Percentiles rank a stretch among this genome's conserved stretches.
Conservation (phyloP, 2,113 vertebrate species). For the Gobio gobio region DNA sequence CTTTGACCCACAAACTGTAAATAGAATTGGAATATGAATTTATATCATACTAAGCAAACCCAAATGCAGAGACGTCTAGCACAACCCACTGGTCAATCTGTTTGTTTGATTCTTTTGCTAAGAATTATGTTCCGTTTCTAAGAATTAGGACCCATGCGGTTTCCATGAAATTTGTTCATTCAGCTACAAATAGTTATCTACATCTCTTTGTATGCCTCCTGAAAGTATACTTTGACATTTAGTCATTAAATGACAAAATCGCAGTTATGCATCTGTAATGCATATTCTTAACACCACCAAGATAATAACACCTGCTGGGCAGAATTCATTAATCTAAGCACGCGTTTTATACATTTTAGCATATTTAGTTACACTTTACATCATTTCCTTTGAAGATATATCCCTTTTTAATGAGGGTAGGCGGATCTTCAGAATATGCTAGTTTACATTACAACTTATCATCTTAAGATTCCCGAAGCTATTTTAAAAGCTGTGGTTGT, state of each 20-base stretch:
- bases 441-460: conserved; percentile 13
- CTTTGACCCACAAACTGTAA: not conserved
- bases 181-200: not conserved
- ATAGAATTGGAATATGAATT: not conserved
- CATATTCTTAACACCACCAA: not conserved
- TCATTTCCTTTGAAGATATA: conserved; percentile 4
- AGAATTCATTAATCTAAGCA: conserved; percentile 4
- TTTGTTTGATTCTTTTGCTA: not conserved
- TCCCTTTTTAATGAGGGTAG: not conserved
- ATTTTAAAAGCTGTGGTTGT: conserved; percentile 5
- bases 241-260: not conserved
- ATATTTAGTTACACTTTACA: conserved; percentile 22
- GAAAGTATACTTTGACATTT: not conserved
- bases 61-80: not conserved
- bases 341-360: conserved; percentile 10
- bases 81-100: not conserved
- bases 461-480: conserved; percentile 9
- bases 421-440: not conserved
- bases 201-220: not conserved
- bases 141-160: not conserved
- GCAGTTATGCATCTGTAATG: not conserved
- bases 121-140: not conserved
- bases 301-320: not conserved
- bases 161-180: not conserved
- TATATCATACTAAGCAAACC: not conserved